Base-by-base conservation (phyloP, 2,888 invertebrate species). In the Horisme vitalbata region DNA sequence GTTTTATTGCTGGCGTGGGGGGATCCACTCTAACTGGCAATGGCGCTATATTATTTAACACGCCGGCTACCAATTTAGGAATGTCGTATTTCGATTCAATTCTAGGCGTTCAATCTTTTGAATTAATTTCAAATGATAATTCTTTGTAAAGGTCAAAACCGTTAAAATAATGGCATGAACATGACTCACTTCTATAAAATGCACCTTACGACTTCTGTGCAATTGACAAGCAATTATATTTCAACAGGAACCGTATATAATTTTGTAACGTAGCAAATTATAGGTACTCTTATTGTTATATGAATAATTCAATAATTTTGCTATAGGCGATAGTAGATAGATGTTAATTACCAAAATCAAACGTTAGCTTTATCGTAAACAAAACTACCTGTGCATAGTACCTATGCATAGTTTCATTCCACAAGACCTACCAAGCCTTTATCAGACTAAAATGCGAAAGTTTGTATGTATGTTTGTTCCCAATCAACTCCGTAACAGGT, bases 21-120 rank as follows among this genome's bases (percentile, higher is more conserved):
- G 63, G 65, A 66, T 66, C 68, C 57, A 65, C 61, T 65, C 45
- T 41, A 48, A 68, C 55, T 60, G 46, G 48, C 52, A 50, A 51
- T 65, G 55, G 58, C 52, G 51, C 52, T 51, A 52, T 50, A 64
- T 64, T 61, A 63, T 52, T 61, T 56, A 52, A 41, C 65, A 43
- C 57, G 61, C 57, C 57, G 59, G 45, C 57, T 61, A 52, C 72
- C 72, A 63, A 66, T 68, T 79, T 68, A 57, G 73, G 73, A 68
- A 73, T 57, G 65, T 66, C 52, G 68, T 61, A 59, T 56, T 46
- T 48, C 45, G 27, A 53, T 62, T 45, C 57, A 55, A 51, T 36
- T 45, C 27, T 50, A 55, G 31, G 12, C 39, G 32, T 52, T 49
- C 35, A 46, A 41, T 39, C 35, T 46, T 52, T 39, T 28, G 41